Base-by-base conservation (phyloP, 2,888 invertebrate genomes). In the Microctonus aethiopoides region DNA sequence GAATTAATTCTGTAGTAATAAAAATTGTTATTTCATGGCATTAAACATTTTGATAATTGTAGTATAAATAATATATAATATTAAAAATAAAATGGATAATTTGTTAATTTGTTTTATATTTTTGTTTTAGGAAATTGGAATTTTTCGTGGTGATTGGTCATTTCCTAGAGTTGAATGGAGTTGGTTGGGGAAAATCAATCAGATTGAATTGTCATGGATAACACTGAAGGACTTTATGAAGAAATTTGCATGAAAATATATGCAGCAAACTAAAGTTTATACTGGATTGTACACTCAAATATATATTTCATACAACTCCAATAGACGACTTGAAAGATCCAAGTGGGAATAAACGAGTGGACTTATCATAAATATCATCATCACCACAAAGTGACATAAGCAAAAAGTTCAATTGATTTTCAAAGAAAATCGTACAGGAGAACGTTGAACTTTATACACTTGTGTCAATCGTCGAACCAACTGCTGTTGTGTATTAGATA, bases 331-430 rank as follows among this genome's bases (percentile, higher is more conserved):
- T 16, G 54, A 54, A 34, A 64, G 34, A 64, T 64, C 20, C 13
- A 62, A 69, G 68, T 70, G 69, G 69, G 69, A 41, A 41, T 46
- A 68, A 68, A 72, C 63, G 39, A 68, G 64, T 67, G 70, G 52
- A 70, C n/a, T 61, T 61, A 56, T 59, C 51, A 46, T 34, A 10
- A 34, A 65, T 63, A 54, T 67, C 61, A 24, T n/a, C 6, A 65
- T 20, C 11, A 41, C 29, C 20, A 51, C 11, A 57, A 29, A 56
- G 5, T 26, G 32, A 63, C 20, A 26, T 46, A 13, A 46, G 51
- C 29, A 51, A 63, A 32, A 52, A 64, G 22, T 64, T 52, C n/a
- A 52, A 52, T 52, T 22, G n/a, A n/a, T n/a, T n/a, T n/a, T n/a
- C n/a, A n/a, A n/a, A n/a, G n/a, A n/a, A n/a, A 39, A 32, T 20